Base-by-base conservation (phyloP, 2,888 invertebrate species). In the Mesopsocus fuscifrons region DNA sequence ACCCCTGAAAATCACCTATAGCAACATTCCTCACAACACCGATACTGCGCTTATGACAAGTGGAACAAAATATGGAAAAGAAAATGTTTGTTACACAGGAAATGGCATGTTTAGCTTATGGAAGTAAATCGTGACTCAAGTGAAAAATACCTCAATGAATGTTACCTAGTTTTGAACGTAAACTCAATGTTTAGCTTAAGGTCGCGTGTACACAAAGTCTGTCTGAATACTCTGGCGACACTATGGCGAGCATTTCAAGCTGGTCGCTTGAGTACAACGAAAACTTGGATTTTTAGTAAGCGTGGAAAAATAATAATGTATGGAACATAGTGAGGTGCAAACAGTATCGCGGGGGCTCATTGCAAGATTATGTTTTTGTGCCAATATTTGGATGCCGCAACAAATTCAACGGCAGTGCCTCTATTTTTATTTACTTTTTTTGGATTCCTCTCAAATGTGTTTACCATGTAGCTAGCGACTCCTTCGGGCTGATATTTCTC, bases 121-220 rank as follows among this genome's bases (percentile, higher is more conserved):
- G 11, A 9, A 6, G 5, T 9, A 6, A 26, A 26, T 26, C 26
- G 11, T 26, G 26, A 26, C 26, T 18, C 4, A 20, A 20, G n/a
- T 20, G 18, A 38, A 38, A 38, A 38, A 38, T 20, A 38, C 38
- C 38, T 38, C 38, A 38, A 38, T 38, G 38, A 38, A 38, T 38
- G 38, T 38, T 16, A 38, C n/a, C 38, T 18, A 18, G 13, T 15
- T 16, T 18, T 38, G 13, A 38, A 38, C 20, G n/a, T 20, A 38
- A 20, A n/a, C 16, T 20, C 21, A 18, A 38, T 20, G 21, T 38
- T 38, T 38, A 38, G 38, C 38, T 20, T 38, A 38, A 18, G 38
- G 18, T 13, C 21, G 13, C 21, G 17, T 20, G 21, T 38, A 20
- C 13, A 38, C 20, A 18, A 20, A 20, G 3, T 13, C 15, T 16